These are phyloP conservation scores for Trachythela sp. DNA, from an alignment of 64 coral and sea anemone species.

Conservation along the genomic window DNA sequence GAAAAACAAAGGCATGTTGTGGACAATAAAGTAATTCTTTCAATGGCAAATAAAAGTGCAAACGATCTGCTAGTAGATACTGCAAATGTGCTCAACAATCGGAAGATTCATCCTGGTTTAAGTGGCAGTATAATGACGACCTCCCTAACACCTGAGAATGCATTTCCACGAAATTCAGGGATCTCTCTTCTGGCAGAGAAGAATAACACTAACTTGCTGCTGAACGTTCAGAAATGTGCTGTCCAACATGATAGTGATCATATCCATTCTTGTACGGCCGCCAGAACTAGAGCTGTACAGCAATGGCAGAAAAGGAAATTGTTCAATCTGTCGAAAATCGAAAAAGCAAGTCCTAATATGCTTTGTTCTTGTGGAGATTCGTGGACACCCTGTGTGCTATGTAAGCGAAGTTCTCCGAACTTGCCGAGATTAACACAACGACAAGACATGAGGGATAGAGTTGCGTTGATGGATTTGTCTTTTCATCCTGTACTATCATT, in stretches of 20 bases:
- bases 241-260: background rate
- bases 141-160: background rate
- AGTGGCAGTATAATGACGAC: background rate
- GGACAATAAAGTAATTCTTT: conserved; percentile 9
- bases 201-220: background rate
- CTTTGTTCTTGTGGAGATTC: conserved; percentile 71
- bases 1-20: conserved; percentile 39
- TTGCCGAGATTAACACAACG: background rate
- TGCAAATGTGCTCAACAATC: background rate
- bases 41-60: conserved; percentile 24
- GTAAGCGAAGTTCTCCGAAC: background rate
- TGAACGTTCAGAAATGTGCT: background rate
- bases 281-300: conserved; percentile 79
- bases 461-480: conserved; percentile 72
- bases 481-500: conserved; percentile 93
- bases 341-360: background rate
- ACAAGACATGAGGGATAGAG: conserved; percentile 49
- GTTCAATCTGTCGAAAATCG: conserved; percentile 50
- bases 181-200: background rate
- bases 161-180: background rate
- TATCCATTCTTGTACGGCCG: conserved; percentile 13
- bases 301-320: conserved; percentile 52
- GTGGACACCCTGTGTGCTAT: conserved; percentile 57
- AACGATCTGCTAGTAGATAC: conserved; percentile 30
- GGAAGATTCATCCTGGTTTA: background rate